These are phyloP conservation scores for Meghimatium bilineatum DNA, from an alignment of 2,888 invertebrate species.

Conservation along the genomic window DNA sequence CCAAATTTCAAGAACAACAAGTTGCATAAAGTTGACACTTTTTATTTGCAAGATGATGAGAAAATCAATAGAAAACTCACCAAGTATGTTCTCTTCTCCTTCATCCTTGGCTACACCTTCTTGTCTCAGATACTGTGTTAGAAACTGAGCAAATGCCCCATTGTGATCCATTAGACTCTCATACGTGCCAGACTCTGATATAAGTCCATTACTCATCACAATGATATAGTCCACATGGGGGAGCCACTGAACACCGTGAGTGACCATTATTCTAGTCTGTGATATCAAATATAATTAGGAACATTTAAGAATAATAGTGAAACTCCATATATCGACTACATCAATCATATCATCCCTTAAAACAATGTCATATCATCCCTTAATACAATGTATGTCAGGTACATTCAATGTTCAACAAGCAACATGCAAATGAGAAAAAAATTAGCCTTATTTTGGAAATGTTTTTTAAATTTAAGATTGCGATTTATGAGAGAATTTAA, in stretches of 20 bases:
- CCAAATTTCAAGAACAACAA: not conserved
- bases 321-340: too few species aligned
- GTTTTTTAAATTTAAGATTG: too few species aligned
- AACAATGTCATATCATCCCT: too few species aligned
- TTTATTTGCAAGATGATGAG: not conserved
- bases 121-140: constrained; percentile 39
- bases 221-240: constrained; percentile 45
- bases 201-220: constrained; percentile 41
- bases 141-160: constrained; percentile 41
- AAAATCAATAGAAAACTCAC: not conserved
- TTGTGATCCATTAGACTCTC: constrained; percentile 31
- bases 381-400: too few species aligned
- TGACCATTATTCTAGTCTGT: constrained; percentile 49
- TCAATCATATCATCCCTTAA: too few species aligned
- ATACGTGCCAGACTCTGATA: constrained; percentile 37
- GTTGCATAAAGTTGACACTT: not conserved
- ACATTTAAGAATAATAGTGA: not conserved
- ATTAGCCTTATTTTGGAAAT: too few species aligned
- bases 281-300: not conserved
- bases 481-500: too few species aligned
- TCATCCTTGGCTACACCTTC: not conserved
- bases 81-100: constrained; percentile 12
- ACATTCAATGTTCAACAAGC: too few species aligned
- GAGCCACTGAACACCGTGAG: constrained; percentile 50
- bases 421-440: too few species aligned